phyloP scores from a whole-genome alignment of 2,888 invertebrate genomes.

The Sminthurides aquaticus region DNA sequence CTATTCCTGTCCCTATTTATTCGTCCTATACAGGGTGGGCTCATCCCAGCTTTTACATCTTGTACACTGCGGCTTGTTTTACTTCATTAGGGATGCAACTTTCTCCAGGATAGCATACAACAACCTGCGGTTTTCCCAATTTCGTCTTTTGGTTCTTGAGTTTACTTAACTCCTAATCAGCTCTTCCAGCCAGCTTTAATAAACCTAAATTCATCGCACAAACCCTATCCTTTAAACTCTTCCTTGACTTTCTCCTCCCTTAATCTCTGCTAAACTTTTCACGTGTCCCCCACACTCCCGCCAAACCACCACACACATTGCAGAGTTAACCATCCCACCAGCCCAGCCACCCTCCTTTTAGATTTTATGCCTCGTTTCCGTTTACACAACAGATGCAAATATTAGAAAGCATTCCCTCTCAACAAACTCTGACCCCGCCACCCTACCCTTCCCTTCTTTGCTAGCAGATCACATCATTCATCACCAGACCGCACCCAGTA shows the following conservation, averaged over 20 bases:
- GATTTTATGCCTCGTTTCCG: too few relatives aligned
- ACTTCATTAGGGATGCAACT: background rate
- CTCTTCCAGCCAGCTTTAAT: background rate
- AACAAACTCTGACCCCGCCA: background rate
- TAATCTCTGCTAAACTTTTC: background rate
- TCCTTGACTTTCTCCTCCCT: background rate
- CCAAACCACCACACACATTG: background rate
- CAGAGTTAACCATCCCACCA: too few relatives aligned
- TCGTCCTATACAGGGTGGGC: background rate
- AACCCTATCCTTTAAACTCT: background rate
- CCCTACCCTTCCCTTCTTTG: background rate
- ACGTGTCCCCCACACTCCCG: background rate
- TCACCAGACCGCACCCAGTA: constrained; percentile 19
- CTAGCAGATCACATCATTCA: constrained; percentile 8
- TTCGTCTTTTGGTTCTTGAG: background rate
- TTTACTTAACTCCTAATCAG: background rate
- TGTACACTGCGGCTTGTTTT: background rate
- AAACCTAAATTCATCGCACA: background rate
- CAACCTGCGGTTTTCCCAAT: too few relatives aligned
- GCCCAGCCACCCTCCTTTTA: too few relatives aligned
- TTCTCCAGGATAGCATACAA: too few relatives aligned
- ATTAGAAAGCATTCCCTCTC: background rate
- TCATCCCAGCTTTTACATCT: background rate
- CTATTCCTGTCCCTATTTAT: too few relatives aligned
- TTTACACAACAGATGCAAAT: background rate